Evolutionary conservation across 1,140 invertebrate genomes (phyloP).

Genomic region (Periplaneta americana): DNA sequence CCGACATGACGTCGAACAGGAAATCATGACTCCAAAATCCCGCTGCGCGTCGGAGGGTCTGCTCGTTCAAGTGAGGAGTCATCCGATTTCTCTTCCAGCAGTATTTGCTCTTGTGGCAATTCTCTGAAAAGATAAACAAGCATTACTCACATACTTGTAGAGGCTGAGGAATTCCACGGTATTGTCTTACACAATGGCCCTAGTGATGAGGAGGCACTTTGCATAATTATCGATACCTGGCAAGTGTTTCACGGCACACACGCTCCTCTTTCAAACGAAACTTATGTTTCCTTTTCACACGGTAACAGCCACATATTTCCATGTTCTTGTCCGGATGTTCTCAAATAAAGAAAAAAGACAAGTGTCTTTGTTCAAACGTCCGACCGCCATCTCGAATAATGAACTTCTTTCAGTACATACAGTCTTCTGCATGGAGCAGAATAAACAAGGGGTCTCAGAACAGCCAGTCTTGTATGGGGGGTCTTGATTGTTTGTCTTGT

Average conservation of each 20-base stretch:
- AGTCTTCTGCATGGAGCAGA: not conserved
- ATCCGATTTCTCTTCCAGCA: too few species aligned
- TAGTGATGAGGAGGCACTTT: not conserved
- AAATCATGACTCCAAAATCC: too few species aligned
- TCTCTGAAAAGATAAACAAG: too few species aligned
- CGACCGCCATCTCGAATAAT: not conserved
- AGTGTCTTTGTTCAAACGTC: not conserved
- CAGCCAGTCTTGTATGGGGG: not conserved
- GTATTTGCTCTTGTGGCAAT: too few species aligned
- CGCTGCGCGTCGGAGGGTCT: too few species aligned
- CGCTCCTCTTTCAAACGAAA: not conserved
- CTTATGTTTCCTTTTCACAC: not conserved
- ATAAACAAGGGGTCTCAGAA: not conserved
- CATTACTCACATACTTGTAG: not conserved
- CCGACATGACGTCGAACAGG: too few species aligned
- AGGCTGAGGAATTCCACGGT: not conserved
- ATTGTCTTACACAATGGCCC: not conserved
- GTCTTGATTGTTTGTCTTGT: not conserved
- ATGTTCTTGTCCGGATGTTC: not conserved
- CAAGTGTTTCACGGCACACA: not conserved
- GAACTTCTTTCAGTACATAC: not conserved
- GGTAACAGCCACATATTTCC: not conserved
- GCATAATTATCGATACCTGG: not conserved
- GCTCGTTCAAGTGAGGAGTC: too few species aligned
- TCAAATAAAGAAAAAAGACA: not conserved